Conservation (phyloP, 2,888 invertebrate species). For the Carpatolechia fugitivella region DNA sequence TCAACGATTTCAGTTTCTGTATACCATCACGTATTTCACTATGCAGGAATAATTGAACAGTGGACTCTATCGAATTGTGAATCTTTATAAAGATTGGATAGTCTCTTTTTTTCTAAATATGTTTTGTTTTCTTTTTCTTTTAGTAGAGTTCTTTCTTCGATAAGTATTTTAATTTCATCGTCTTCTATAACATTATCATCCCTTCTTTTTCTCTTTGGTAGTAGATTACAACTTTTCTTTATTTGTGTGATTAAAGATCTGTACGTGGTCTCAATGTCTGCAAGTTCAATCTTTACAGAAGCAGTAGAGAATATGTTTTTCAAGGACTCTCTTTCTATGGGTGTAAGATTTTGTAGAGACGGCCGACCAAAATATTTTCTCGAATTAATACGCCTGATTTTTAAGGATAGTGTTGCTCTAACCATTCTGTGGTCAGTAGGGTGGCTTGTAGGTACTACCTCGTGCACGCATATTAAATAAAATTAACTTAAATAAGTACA, state of each 20-base stretch:
- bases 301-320: neutral
- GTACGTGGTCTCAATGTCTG: no score
- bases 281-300: no score
- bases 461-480: no score
- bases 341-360: neutral
- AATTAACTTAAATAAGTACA: no score
- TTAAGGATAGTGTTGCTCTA: neutral
- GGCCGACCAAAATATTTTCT: neutral
- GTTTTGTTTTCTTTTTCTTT: neutral
- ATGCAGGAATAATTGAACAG: neutral
- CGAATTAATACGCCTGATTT: neutral
- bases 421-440: conserved; percentile 8
- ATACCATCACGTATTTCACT: conserved; percentile 7
- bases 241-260: no score
- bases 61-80: neutral
- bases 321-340: neutral
- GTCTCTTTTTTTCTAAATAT: neutral
- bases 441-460: neutral
- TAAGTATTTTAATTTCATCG: no score
- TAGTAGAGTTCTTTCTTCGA: neutral
- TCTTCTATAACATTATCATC: no score
- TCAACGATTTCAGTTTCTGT: conserved; percentile 1
- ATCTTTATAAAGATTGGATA: neutral
- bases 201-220: no score
- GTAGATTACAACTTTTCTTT: no score